Percentiles rank a stretch among this genome's conserved stretches.
phyloP scores from a whole-genome alignment of 2,797 vertebrate genomes.

The Paramormyrops hopkinsi region DNA sequence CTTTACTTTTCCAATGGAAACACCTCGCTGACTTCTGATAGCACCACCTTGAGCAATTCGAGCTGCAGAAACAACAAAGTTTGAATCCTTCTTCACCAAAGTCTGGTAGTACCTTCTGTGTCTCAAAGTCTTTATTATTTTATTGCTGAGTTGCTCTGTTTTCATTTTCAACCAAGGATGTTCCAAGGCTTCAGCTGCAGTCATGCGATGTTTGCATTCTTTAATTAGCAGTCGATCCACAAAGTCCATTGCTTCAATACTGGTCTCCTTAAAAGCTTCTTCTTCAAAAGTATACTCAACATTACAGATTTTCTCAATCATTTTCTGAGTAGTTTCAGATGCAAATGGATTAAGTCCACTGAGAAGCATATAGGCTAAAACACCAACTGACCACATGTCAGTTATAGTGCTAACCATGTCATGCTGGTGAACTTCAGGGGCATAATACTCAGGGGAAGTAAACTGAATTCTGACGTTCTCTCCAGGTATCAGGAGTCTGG shows the following conservation, averaged over 20 bases:
- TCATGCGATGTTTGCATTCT: slow-evolving; percentile 91
- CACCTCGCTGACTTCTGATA: slow-evolving; percentile 82
- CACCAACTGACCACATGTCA: slow-evolving; percentile 98
- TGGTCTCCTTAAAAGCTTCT: slow-evolving; percentile 90
- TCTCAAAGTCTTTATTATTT: slow-evolving; percentile 84
- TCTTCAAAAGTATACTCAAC: slow-evolving; percentile 89
- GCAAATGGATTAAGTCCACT: slow-evolving; percentile 93
- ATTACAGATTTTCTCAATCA: slow-evolving; percentile 87
- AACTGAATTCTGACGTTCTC: slow-evolving; percentile 91
- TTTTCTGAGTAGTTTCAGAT: slow-evolving; percentile 88
- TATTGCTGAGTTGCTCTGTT: slow-evolving; percentile 80
- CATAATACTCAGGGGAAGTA: slow-evolving; percentile 88
- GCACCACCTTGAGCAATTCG: slow-evolving; percentile 86
- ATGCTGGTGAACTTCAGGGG: slow-evolving; percentile 88
- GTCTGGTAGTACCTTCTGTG: slow-evolving; percentile 94
- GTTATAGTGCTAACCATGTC: slow-evolving; percentile 85
- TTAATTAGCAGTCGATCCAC: slow-evolving; percentile 88
- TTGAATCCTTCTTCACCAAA: slow-evolving; percentile 82
- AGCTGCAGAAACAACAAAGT: slow-evolving; percentile 82
- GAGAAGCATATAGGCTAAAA: slow-evolving; percentile 83
- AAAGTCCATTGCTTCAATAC: slow-evolving; percentile 92
- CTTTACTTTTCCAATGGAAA: slow-evolving; percentile 89
- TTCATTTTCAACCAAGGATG: slow-evolving; percentile 92
- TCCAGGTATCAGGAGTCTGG: slow-evolving; percentile 85
- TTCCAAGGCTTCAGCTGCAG: slow-evolving; percentile 85